Percentiles rank a stretch among this genome's conserved stretches.
Evolutionary conservation across 53 echinoderm and acorn worm genomes (phyloP).

Genomic region (Patiria pectinifera): DNA sequence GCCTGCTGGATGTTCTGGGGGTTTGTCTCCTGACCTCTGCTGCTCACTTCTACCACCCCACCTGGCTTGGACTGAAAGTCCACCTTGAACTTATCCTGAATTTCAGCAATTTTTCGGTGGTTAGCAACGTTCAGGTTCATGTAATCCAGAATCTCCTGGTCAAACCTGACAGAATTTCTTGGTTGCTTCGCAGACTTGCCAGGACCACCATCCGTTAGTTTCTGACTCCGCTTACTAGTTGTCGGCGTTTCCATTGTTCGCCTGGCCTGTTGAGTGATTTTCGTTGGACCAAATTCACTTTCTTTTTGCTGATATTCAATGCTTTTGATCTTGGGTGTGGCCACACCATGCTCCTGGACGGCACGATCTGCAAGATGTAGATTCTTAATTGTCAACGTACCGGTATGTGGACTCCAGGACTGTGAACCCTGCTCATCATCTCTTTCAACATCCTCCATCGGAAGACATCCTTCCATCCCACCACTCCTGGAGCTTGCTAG

Average conservation of each 20-base stretch:
- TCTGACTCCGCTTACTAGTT: neutral
- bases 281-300: neutral
- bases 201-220: neutral
- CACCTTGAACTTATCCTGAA: constrained; percentile 11
- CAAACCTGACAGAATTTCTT: constrained; percentile 20
- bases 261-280: neutral
- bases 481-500: neutral
- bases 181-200: neutral
- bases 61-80: constrained; percentile 37
- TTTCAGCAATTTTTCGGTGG: constrained; percentile 1
- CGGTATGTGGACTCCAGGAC: neutral
- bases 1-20: constrained; percentile 25
- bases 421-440: neutral
- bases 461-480: neutral
- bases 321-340: neutral
- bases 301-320: neutral
- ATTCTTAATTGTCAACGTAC: neutral
- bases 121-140: neutral
- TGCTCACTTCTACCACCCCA: constrained; percentile 24
- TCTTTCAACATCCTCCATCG: neutral
- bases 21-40: neutral
- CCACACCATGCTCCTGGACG: neutral
- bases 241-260: neutral
- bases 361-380: neutral
- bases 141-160: constrained; percentile 39